Evolutionary conservation across 2,888 invertebrate species (phyloP).

Genomic region (Geophilus truncorum): DNA sequence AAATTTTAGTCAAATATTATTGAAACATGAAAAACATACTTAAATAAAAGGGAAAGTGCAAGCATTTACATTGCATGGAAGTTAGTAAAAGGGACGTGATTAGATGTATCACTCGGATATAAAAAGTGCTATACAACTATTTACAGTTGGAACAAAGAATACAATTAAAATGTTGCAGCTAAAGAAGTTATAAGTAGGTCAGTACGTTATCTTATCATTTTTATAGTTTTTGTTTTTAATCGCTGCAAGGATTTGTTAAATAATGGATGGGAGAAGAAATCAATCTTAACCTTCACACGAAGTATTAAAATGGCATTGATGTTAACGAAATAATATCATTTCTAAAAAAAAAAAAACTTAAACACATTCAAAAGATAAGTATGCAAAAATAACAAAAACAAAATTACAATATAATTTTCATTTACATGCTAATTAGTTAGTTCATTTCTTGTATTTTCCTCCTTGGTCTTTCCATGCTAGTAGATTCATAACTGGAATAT

Average conservation of each 20-base stretch:
- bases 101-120: neutral
- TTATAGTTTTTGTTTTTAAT: too few relatives aligned
- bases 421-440: neutral
- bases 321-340: neutral
- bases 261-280: neutral
- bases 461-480: constrained; percentile 32
- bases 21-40: too few relatives aligned
- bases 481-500: constrained; percentile 27
- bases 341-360: neutral
- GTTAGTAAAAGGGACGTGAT: neutral
- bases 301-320: neutral
- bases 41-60: neutral
- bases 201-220: neutral
- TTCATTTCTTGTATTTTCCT: constrained; percentile 15
- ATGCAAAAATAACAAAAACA: neutral
- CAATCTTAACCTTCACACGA: neutral
- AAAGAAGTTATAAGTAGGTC: neutral
- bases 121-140: constrained; percentile 10
- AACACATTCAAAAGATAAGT: neutral
- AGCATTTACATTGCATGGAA: constrained; percentile 15
- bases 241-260: neutral
- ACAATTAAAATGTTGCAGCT: neutral
- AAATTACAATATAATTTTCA: neutral
- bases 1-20: too few relatives aligned
- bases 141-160: neutral